phyloP scores from a whole-genome alignment of 2,797 vertebrate genomes.

The Tenualosa ilisha region DNA sequence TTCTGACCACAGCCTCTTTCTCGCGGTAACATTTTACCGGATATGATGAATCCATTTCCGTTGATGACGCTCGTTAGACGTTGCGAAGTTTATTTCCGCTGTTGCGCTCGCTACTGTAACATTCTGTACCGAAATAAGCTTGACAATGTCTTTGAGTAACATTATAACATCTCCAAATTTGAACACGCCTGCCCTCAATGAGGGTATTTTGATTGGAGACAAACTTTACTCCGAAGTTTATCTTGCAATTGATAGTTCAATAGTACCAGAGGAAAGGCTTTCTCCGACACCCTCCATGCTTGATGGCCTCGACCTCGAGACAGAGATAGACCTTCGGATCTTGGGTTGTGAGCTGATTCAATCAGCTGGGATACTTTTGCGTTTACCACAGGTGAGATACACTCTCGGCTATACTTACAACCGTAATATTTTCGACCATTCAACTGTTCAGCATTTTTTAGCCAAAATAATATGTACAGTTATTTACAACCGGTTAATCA shows the following conservation, averaged over 20 bases:
- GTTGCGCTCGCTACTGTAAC: conserved; percentile 26
- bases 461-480: neutral
- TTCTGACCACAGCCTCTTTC: neutral
- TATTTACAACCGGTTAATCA: neutral
- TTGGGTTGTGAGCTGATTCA: conserved; percentile 85
- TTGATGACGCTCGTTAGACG: neutral
- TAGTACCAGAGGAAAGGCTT: conserved; percentile 80
- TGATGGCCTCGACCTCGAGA: conserved; percentile 79
- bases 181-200: conserved; percentile 29
- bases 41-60: neutral
- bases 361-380: conserved; percentile 80
- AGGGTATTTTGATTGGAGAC: conserved; percentile 79
- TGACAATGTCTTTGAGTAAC: conserved; percentile 55
- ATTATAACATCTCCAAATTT: conserved; percentile 42
- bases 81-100: conserved; percentile 23
- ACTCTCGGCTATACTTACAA: neutral
- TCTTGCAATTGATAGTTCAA: conserved; percentile 80
- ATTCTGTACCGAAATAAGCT: neutral
- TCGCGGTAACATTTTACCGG: conserved; percentile 21
- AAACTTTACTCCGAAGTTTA: conserved; percentile 79
- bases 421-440: neutral
- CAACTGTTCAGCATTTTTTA: neutral
- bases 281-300: conserved; percentile 83
- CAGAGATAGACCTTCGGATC: conserved; percentile 81
- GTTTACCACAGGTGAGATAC: conserved; percentile 75